Evolutionary conservation across 53 echinoderm and acorn worm genomes (phyloP), one percentile per base, ranked within the genome.

Genomic region (Actinopyga echinites): DNA sequence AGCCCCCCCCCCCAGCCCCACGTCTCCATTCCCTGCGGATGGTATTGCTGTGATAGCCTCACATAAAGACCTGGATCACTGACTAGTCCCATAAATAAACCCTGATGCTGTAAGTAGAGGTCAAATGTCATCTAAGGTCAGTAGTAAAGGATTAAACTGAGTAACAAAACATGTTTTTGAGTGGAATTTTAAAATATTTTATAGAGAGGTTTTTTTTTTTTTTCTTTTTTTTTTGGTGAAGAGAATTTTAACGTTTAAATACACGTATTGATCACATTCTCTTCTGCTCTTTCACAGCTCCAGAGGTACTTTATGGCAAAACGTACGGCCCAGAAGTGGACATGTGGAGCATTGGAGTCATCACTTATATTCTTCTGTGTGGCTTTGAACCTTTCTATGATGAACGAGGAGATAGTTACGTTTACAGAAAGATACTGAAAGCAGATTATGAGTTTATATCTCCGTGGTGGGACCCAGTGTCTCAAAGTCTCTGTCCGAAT

Each of bases 341-440:
- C 56, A 95, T 99, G 99, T 99, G 99, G 99, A 99, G 99, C 60
- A 91, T 99, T 10, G 99, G 99, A 24, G 99, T 95, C 43, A 95
- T 95, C 42, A 92, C 93, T 22, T 99, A 99, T 86, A 99, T 99
- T 65, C 89, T 99, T 1, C 89, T 99, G 19, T 99, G 99, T 65
- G 99, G 99, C 24, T 99, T 93, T 74, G 99, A 99, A 84, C 99
- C 99, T 1, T 99, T 99, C 83, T 99, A 99, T 40, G 99, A 94
- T 49, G 92, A 95, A 24, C 83, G 82, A 56, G 93, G 95, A 1
- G 97, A 97, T 62, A 88, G 57, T 21, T 83, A 86, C 38, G 91
- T 99, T 78, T 99, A 94, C 84, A 71, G 89, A 82, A 99, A 99
- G 83, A 97, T 99, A 57, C 62, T 97, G 30, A 90, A 56, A 54